Conservation (phyloP, 1,140 invertebrate genomes). For the Latrodectus geometricus region DNA sequence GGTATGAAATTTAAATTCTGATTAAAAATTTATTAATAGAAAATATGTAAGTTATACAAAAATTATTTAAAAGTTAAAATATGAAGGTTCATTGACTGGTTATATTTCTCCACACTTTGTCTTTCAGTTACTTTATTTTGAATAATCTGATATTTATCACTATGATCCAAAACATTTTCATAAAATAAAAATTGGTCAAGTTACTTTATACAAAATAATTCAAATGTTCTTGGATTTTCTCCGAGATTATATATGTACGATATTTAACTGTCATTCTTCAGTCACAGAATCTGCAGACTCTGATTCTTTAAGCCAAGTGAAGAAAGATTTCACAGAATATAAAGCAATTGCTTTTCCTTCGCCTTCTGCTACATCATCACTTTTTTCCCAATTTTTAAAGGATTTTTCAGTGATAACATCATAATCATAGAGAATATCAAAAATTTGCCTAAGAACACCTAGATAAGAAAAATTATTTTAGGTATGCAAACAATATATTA, state of each 20-base stretch:
- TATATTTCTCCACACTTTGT: too few relatives aligned
- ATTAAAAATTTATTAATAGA: too few relatives aligned
- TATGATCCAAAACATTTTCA: not conserved
- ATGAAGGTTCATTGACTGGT: too few relatives aligned
- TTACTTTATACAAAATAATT: constrained; percentile 4
- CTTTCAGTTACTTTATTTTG: constrained; percentile 20
- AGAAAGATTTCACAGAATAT: constrained; percentile 74
- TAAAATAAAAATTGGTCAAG: not conserved
- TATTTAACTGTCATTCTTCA: constrained; percentile 15
- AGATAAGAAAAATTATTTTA: constrained; percentile 41
- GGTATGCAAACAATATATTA: not conserved
- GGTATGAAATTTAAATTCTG: too few relatives aligned
- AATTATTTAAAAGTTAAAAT: too few relatives aligned
- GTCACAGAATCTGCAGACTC: constrained; percentile 67
- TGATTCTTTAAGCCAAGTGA: constrained; percentile 73
- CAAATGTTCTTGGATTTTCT: constrained; percentile 7
- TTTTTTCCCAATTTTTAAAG: constrained; percentile 74
- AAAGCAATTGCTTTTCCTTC: constrained; percentile 75
- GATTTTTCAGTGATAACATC: constrained; percentile 75
- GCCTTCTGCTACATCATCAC: constrained; percentile 71
- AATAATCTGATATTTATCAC: not conserved
- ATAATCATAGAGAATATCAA: constrained; percentile 74
- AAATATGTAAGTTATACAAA: too few relatives aligned
- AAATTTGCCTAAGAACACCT: constrained; percentile 73
- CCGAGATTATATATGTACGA: not conserved